A percentile compares a stretch with the other conserved stretches of the same genome.
These are phyloP conservation scores for Neogale vison DNA, from an alignment of 2,113 vertebrate genomes.

Conservation along the genomic window DNA sequence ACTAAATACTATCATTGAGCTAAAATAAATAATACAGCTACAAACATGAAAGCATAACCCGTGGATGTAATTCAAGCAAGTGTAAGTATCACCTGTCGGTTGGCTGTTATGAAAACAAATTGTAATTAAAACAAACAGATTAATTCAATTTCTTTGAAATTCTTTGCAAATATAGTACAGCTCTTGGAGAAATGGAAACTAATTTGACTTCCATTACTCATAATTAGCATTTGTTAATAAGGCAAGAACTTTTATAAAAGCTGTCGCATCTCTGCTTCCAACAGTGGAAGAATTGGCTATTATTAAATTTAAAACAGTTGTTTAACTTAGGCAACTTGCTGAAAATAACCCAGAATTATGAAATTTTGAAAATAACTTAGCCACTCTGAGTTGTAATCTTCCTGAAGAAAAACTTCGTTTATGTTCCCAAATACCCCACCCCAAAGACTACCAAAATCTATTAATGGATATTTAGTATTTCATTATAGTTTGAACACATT, in stretches of 20 bases:
- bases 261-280: not conserved
- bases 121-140: constrained; percentile 73
- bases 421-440: not conserved
- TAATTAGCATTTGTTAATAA: constrained; percentile 72
- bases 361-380: not conserved
- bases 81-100: constrained; percentile 62
- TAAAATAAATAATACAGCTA: constrained; percentile 69
- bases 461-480: not conserved
- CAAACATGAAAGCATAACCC: constrained; percentile 61
- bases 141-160: constrained; percentile 71
- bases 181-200: constrained; percentile 67
- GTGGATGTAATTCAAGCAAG: constrained; percentile 59
- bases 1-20: constrained; percentile 57
- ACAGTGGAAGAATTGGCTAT: not conserved
- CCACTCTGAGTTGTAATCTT: not conserved
- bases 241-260: constrained; percentile 56
- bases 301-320: constrained; percentile 34
- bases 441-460: constrained; percentile 7
- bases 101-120: constrained; percentile 68
- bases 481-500: not conserved
- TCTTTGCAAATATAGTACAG: constrained; percentile 57
- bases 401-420: not conserved
- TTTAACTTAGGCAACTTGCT: not conserved
- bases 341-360: not conserved
- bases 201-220: constrained; percentile 71